These are phyloP conservation scores for Bugula neritina DNA, from an alignment of 2,888 invertebrate genomes.

Conservation along the genomic window DNA sequence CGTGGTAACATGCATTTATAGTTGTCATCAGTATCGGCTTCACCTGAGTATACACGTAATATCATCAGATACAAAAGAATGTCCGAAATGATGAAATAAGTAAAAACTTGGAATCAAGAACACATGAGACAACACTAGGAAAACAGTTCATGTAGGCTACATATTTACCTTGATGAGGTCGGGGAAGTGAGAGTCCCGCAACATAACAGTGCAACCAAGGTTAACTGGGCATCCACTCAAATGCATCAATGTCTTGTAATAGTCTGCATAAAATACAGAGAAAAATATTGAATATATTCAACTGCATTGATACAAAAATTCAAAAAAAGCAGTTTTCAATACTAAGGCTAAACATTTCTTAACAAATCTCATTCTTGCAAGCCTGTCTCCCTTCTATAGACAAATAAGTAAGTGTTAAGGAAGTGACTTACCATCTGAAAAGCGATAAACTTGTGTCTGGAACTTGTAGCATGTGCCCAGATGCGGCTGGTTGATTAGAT, in stretches of 20 bases:
- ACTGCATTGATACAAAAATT: no score
- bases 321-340: no score
- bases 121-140: no score
- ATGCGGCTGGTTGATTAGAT: constrained; percentile 66
- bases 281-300: no score
- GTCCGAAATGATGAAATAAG: no score
- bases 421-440: constrained; percentile 44
- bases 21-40: constrained; percentile 77
- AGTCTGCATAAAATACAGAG: constrained; percentile 35
- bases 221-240: constrained; percentile 83
- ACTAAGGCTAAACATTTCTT: no score
- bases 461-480: constrained; percentile 80
- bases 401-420: no score
- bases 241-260: constrained; percentile 79
- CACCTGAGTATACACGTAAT: constrained; percentile 59
- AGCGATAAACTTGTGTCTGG: constrained; percentile 58
- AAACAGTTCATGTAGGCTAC: no score
- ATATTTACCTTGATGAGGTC: constrained; percentile 63
- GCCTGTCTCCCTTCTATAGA: no score
- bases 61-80: no score
- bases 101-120: no score
- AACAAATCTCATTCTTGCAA: no score
- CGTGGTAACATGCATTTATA: constrained; percentile 80
- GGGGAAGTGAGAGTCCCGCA: constrained; percentile 68
- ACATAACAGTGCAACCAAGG: constrained; percentile 77